Evolutionary conservation across 2,113 vertebrate genomes (phyloP), one percentile per base, ranked within the genome.

Genomic region (Melanocharis versteri): DNA sequence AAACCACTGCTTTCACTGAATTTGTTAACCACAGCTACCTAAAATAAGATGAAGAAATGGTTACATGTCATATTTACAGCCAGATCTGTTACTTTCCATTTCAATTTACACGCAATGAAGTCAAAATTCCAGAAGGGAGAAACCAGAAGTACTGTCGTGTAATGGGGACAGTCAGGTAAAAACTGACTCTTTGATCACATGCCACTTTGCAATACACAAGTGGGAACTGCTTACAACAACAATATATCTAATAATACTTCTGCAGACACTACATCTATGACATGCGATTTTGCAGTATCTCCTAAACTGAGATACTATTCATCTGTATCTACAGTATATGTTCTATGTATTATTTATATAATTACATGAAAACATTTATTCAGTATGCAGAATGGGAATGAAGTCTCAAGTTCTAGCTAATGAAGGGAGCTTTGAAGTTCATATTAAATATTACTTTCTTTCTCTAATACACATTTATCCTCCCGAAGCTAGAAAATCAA

Each of bases 21-120:
- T 96, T 99, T 99, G 97, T 98, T 98, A 96, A 99, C 98, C 50
- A 98, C 98, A 85, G 99, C 98, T 91, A 99, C 99, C 99, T 99
- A 75, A 80, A 96, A 91, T 27, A 50, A 82, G 39, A 84, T 88
- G 18, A 83, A 81, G 71, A 79, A 82, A 47, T 13, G 10, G 23
- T 82, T 65, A 87, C 10, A 68, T 62, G 7, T 71, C 17, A 24
- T 39, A 86, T 66, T 89, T 80, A 47, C 13, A 70, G 39, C 35
- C 7, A 17, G 21, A 87, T 40, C 47, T 60, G 66, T 80, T 53
- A 81, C 10, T 23, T 77, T 73, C 17, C 4, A 8, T 37, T 86
- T 58, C 24, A 71, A 48, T 26, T 81, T 45, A 76, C 24, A 44
- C 18, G 62, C 11, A 76, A 28, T 13, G 14, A 64, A 24, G 33